Percentiles rank a stretch among this genome's conserved stretches.
These are phyloP conservation scores for Hemicentrotus pulcherrimus DNA, from an alignment of 35 echinoderm and acorn worm genomes.

Conservation along the genomic window DNA sequence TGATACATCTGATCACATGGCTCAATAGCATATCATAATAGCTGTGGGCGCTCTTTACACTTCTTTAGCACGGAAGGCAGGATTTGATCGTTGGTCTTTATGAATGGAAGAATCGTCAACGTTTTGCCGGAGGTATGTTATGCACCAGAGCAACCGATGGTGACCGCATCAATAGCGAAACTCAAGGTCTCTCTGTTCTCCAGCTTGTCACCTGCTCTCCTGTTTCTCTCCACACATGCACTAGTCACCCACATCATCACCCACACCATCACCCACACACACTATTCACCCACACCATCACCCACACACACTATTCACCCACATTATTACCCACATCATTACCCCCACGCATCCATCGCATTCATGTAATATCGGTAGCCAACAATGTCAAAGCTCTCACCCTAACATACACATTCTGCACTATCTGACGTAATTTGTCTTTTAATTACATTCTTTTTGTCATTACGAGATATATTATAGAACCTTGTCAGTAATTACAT, in stretches of 20 bases:
- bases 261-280: neutral
- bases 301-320: neutral
- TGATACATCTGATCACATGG: slow-evolving; percentile 21
- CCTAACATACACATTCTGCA: too few relatives aligned
- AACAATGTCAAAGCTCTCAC: neutral
- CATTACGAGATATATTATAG: neutral
- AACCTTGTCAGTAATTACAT: neutral
- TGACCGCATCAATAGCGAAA: neutral
- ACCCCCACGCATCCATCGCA: neutral
- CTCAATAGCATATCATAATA: slow-evolving; percentile 19
- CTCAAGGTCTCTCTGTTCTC: slow-evolving; percentile 9
- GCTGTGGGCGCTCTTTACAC: neutral
- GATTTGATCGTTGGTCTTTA: neutral
- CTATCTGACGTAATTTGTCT: too few relatives aligned
- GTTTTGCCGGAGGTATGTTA: slow-evolving; percentile 16
- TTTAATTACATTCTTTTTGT: neutral
- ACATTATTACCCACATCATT: neutral
- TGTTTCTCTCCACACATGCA: neutral
- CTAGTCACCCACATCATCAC: neutral
- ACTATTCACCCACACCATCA: neutral
- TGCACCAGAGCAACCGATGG: neutral
- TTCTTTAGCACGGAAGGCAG: neutral
- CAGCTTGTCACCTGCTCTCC: neutral
- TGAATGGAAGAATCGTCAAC: slow-evolving; percentile 1
- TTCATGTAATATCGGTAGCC: neutral